These are phyloP conservation scores for Sympetrum striolatum DNA, from an alignment of 2,888 invertebrate species.

Conservation along the genomic window DNA sequence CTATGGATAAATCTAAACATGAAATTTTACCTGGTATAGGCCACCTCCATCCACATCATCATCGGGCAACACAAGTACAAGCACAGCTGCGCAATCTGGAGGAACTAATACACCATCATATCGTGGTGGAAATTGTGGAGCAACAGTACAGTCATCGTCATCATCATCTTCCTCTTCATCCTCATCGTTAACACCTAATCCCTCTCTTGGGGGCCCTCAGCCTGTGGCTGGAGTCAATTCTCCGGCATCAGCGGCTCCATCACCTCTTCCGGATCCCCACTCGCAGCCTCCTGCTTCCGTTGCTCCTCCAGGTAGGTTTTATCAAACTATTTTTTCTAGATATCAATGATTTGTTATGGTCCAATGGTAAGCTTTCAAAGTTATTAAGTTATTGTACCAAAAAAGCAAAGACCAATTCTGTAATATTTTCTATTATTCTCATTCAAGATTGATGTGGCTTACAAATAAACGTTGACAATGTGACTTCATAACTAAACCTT, in stretches of 20 bases:
- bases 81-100: slow-evolving; percentile 64
- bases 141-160: slow-evolving; percentile 52
- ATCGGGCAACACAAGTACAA: slow-evolving; percentile 54
- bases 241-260: slow-evolving; percentile 72
- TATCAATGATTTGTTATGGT: too few species aligned
- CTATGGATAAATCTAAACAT: not conserved
- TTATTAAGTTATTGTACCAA: too few species aligned
- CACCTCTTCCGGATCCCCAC: slow-evolving; percentile 73
- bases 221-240: slow-evolving; percentile 68
- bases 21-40: not conserved
- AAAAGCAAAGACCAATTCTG: too few species aligned
- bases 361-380: too few species aligned
- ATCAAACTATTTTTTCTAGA: not conserved
- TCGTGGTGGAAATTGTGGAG: slow-evolving; percentile 61
- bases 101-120: slow-evolving; percentile 74
- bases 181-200: slow-evolving; percentile 57
- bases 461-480: too few species aligned
- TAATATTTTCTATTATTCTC: too few species aligned
- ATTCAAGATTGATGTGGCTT: too few species aligned
- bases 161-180: slow-evolving; percentile 29
- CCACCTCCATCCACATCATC: slow-evolving; percentile 11
- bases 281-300: slow-evolving; percentile 75
- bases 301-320: slow-evolving; percentile 60
- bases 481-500: too few species aligned
- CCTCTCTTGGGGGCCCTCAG: slow-evolving; percentile 63